A percentile compares a stretch with the other conserved stretches of the same genome.
Evolutionary conservation across 2,888 invertebrate species (phyloP).

Genomic region (Diaphora mendica): DNA sequence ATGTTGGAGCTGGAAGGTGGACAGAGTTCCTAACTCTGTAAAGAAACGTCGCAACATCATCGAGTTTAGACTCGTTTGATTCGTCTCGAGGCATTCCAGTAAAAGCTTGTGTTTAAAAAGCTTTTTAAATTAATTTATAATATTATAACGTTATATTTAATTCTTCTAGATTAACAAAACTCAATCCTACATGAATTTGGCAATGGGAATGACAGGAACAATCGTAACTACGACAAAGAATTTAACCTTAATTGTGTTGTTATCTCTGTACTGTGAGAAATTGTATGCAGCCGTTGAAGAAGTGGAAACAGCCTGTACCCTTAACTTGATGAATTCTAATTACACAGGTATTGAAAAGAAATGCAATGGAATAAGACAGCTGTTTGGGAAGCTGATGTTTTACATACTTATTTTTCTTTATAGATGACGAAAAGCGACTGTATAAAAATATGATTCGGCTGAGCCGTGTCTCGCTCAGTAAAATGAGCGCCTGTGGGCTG

Average conservation of each 20-base stretch:
- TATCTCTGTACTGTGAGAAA: slow-evolving; percentile 44
- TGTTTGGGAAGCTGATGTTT: too few species aligned
- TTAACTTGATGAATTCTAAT: slow-evolving; percentile 18
- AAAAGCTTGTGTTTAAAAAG: too few species aligned
- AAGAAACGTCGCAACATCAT: too few species aligned
- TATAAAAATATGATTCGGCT: slow-evolving; percentile 14
- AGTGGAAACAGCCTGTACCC: slow-evolving; percentile 28
- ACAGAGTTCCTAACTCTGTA: too few species aligned
- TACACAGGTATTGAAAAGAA: slow-evolving; percentile 16
- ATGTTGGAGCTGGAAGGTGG: too few species aligned
- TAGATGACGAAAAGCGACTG: slow-evolving; percentile 7
- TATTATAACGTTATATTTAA: too few species aligned
- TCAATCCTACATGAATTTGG: not conserved
- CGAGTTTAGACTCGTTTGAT: too few species aligned
- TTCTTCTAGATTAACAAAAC: not conserved
- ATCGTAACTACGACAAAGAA: slow-evolving; percentile 25
- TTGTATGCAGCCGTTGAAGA: slow-evolving; percentile 42
- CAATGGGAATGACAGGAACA: not conserved
- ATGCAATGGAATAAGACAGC: too few species aligned
- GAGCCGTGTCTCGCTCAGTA: slow-evolving; percentile 10
- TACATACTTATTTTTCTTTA: not conserved
- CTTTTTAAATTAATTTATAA: too few species aligned
- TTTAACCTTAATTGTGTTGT: slow-evolving; percentile 25
- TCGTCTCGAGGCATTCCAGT: too few species aligned
- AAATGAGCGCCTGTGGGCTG: slow-evolving; percentile 13